phyloP scores from a whole-genome alignment of 2,797 vertebrate genomes.

The Gadopsis marmoratus region DNA sequence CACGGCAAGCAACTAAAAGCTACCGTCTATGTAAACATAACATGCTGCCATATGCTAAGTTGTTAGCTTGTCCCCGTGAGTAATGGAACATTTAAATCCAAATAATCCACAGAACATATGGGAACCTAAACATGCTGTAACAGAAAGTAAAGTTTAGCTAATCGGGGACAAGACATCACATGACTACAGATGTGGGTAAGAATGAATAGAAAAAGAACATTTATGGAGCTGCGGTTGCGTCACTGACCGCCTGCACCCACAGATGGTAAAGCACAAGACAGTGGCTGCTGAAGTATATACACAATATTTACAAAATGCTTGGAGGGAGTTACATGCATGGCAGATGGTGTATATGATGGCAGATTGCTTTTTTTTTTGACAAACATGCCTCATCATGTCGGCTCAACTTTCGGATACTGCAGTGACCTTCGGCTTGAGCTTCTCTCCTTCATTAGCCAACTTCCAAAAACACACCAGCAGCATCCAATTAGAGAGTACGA shows the following conservation, averaged over 20 bases:
- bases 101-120: slow-evolving; percentile 32
- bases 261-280: slow-evolving; percentile 52
- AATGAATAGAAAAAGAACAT: slow-evolving; percentile 54
- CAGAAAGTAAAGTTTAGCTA: slow-evolving; percentile 43
- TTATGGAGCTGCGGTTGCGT: slow-evolving; percentile 53
- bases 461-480: slow-evolving; percentile 62
- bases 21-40: slow-evolving; percentile 45
- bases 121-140: slow-evolving; percentile 45
- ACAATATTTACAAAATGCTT: slow-evolving; percentile 40
- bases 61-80: slow-evolving; percentile 32
- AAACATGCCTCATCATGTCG: slow-evolving; percentile 42
- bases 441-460: slow-evolving; percentile 63
- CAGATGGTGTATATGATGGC: slow-evolving; percentile 52
- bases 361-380: slow-evolving; percentile 1
- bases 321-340: slow-evolving; percentile 36
- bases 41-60: slow-evolving; percentile 35
- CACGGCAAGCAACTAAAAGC: slow-evolving; percentile 1
- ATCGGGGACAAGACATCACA: slow-evolving; percentile 57
- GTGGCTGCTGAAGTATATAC: slow-evolving; percentile 52
- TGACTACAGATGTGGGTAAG: slow-evolving; percentile 63
- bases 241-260: slow-evolving; percentile 32
- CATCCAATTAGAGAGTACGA: slow-evolving; percentile 64
- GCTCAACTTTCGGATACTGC: slow-evolving; percentile 39
- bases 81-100: slow-evolving; percentile 28
- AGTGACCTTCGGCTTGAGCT: slow-evolving; percentile 47